Evolutionary conservation across 2,888 invertebrate species (phyloP).

Genomic region (Parnassius smintheus): DNA sequence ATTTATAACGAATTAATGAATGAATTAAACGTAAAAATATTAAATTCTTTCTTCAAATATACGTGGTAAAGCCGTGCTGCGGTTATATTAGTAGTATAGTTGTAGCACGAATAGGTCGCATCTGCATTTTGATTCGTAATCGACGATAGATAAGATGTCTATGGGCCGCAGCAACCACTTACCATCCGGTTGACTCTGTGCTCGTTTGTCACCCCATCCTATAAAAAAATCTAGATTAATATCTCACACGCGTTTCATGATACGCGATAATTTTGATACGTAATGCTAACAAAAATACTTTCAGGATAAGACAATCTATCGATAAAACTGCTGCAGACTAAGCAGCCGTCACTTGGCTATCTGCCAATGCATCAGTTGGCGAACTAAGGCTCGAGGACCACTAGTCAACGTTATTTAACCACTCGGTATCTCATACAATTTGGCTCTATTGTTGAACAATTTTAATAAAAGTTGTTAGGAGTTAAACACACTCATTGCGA

Average conservation of each 20-base stretch:
- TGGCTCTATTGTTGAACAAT: conserved; percentile 21
- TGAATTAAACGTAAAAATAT: too few species aligned
- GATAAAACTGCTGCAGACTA: conserved; percentile 13
- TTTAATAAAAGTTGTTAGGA: conserved; percentile 25
- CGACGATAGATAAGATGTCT: too few species aligned
- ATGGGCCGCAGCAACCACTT: too few species aligned
- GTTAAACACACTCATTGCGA: conserved; percentile 17
- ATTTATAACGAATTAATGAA: too few species aligned
- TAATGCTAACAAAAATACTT: conserved; percentile 24
- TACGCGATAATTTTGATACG: conserved; percentile 9
- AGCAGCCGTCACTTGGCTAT: conserved; percentile 20
- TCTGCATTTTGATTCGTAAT: too few species aligned
- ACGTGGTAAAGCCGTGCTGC: too few species aligned
- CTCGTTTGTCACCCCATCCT: too few species aligned
- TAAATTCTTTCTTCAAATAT: too few species aligned
- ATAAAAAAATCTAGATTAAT: too few species aligned
- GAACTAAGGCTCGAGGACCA: conserved; percentile 23
- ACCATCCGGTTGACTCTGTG: too few species aligned
- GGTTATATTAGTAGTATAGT: too few species aligned
- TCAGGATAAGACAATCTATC: conserved; percentile 25
- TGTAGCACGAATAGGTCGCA: too few species aligned
- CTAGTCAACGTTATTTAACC: conserved; percentile 24
- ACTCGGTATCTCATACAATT: conserved; percentile 25
- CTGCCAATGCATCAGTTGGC: conserved; percentile 24
- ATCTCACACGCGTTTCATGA: not conserved